Evolutionary conservation across 2,113 vertebrate genomes (phyloP).

Genomic region (Sphyrna mokarran): DNA sequence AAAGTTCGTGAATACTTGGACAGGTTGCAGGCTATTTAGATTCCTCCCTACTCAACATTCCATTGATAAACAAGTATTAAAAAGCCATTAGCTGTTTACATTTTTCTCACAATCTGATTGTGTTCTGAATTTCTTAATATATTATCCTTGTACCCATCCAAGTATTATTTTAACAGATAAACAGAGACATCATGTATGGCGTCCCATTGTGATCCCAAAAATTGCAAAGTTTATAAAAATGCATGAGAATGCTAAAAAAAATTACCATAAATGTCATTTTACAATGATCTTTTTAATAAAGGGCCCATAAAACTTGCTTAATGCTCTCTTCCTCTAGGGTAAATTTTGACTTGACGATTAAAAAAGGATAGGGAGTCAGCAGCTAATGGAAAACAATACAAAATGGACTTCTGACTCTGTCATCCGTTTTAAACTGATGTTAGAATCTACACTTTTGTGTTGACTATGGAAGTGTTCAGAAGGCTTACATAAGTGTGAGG

Average conservation of each 20-base stretch:
- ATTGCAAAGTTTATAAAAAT: background rate
- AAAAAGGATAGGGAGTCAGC: background rate
- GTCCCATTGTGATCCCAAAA: background rate
- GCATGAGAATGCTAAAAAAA: background rate
- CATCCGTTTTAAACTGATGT: background rate
- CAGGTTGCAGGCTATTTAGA: background rate
- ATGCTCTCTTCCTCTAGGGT: background rate
- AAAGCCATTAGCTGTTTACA: background rate
- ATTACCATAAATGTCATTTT: background rate
- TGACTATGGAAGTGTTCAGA: background rate
- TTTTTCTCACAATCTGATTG: background rate
- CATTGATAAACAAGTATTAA: background rate
- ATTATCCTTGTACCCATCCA: background rate
- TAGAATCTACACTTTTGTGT: background rate
- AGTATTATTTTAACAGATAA: background rate
- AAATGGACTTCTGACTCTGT: background rate
- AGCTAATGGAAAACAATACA: background rate
- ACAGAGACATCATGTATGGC: background rate
- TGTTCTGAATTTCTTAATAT: background rate
- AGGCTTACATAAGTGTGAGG: background rate
- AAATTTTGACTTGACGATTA: background rate
- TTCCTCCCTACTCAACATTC: background rate
- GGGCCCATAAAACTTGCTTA: background rate
- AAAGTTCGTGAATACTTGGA: background rate
- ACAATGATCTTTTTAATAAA: background rate